Base-by-base conservation (phyloP, 2,113 vertebrate species). In the Cromileptes altivelis region DNA sequence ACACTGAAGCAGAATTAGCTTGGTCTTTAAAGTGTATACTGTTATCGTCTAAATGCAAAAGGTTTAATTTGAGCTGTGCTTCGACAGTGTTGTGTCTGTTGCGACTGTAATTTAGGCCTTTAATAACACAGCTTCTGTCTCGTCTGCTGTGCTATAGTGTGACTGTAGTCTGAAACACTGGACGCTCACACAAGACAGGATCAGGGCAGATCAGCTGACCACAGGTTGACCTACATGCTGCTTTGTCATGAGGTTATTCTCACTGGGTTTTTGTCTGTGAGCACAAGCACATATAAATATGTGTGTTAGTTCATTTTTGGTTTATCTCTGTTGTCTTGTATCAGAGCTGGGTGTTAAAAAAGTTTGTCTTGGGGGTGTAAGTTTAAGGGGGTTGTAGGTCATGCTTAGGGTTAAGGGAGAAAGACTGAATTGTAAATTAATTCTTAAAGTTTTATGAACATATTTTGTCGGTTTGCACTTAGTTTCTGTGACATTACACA, bases 211-310 rank as follows among this genome's bases (percentile, higher is more conserved):
- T 91, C 89, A 92, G 90, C 93, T 93, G 91, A 91, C 88, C 90
- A 91, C 89, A 83, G 80, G 87, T 92, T 93, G 93, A 92, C 92
- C 93, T 91, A 93, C 89, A 90, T 93, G 90, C 89, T 83, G 88
- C 23, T 81, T 65, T 84, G 73, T 85, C 84, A 80, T 50, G 27
- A 61, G 64, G 89, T 84, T 87, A 79, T 42, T 71, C 53, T 79
- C 45, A 79, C 71, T 73, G 63, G 61, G 33, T 70, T 80, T 83
- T 64, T 75, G 40, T 75, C 53, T 70, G 64, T 8, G 58, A n/a
- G 37, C 47, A 70, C 56, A 76, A 50, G 64, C 49, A 30, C 21
- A 30, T 42, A 68, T 7, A 42, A 0, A 12, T 9, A 15, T 33
- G 30, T 55, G 11, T 57, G 14, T 42, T 73, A 17, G 18, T 52